Conservation (phyloP, 2,797 vertebrate species). For the Tamandua tetradactyla region DNA sequence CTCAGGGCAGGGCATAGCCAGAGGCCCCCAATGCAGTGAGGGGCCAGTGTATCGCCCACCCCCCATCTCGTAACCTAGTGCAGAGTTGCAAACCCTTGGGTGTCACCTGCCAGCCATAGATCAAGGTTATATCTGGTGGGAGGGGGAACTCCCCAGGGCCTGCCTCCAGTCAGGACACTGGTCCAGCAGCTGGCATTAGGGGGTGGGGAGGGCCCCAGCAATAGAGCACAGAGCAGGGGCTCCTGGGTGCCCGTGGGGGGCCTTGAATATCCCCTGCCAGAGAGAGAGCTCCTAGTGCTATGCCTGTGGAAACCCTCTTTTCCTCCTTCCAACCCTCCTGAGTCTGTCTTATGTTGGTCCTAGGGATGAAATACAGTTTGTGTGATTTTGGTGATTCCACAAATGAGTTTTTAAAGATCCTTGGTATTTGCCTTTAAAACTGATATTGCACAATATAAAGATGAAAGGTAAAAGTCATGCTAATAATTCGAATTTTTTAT, state of each 20-base stretch:
- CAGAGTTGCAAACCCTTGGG: not conserved
- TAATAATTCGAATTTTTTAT: not conserved
- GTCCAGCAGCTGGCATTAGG: not conserved
- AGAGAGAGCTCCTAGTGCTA: not conserved
- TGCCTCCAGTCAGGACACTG: not conserved
- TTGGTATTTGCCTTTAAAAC: slow-evolving; percentile 22
- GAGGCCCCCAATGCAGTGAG: not conserved
- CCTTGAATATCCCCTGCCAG: not conserved
- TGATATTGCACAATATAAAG: not conserved
- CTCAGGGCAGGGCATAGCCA: not conserved
- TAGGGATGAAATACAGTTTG: not conserved
- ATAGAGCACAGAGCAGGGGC: too few species aligned
- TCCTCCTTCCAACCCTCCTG: not conserved
- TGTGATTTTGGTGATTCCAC: not conserved
- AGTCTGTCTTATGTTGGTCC: not conserved
- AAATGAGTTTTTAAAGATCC: not conserved
- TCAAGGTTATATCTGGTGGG: not conserved
- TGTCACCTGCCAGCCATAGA: not conserved
- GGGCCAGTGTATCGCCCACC: not conserved
- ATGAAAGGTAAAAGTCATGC: not conserved
- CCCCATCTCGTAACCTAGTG: not conserved
- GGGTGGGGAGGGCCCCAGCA: not conserved
- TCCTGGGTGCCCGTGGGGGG: not conserved
- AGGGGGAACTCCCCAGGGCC: not conserved
- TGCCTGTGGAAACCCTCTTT: not conserved